Conservation (phyloP, 2,888 invertebrate genomes). For the Eristalis pertinax region DNA sequence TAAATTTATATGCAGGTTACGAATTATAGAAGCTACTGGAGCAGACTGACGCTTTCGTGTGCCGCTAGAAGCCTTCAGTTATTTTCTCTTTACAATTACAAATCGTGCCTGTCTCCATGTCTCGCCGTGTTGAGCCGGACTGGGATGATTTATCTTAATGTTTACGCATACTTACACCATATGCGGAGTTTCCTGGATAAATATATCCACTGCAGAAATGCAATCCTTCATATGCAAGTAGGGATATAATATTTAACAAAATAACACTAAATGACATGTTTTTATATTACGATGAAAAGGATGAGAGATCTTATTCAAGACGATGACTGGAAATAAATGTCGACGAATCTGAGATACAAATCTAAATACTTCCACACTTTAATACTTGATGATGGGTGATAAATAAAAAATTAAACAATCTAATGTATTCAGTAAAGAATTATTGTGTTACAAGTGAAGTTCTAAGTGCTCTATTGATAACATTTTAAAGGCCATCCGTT, state of each 20-base stretch:
- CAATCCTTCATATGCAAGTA: neutral
- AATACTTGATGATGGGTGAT: neutral
- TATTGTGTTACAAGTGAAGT: too few species aligned
- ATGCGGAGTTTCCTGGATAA: conserved; percentile 47
- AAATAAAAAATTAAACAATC: neutral
- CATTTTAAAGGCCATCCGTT: too few species aligned
- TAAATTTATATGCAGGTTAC: too few species aligned
- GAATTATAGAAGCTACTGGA: too few species aligned
- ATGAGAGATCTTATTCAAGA: neutral
- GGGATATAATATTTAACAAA: neutral
- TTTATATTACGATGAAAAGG: neutral
- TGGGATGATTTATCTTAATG: too few species aligned
- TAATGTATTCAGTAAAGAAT: too few species aligned
- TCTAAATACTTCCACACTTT: neutral
- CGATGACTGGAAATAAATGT: neutral
- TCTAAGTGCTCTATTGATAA: too few species aligned
- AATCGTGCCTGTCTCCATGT: too few species aligned
- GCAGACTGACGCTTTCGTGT: too few species aligned
- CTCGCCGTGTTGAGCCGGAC: too few species aligned
- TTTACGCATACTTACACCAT: conserved; percentile 49
- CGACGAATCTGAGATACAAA: neutral
- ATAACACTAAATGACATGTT: neutral
- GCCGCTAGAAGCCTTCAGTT: too few species aligned
- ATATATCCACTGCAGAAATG: neutral
- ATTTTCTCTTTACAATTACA: too few species aligned